Evolutionary conservation across 1,140 invertebrate genomes (phyloP), one percentile per base, ranked within the genome.

Genomic region (Apis laboriosa): DNA sequence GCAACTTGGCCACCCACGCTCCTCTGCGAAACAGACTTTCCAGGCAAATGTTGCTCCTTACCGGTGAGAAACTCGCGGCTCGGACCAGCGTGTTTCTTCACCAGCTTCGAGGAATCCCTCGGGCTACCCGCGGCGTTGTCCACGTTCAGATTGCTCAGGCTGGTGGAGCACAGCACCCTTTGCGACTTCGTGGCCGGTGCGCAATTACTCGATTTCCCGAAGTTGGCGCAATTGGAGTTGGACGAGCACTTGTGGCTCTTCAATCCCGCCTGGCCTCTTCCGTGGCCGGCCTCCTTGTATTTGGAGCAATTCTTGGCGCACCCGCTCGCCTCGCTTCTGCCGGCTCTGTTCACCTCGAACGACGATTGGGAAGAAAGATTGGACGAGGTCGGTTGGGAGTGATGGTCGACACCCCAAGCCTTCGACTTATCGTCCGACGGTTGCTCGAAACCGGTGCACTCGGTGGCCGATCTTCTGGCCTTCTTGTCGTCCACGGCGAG

Each of bases 191-290:
- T 75, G 68, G 34, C 13, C 0, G 86, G 24, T 61, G 55, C 43
- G 55, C 72, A 73, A 56, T 63, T 67, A 11, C 63, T 55, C 0
- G 74, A 79, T 56, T 84, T 90, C 49, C 67, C 77, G 13, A 89
- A 78, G 80, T 84, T 85, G 1, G 86, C 84, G 61, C 83, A 77
- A 73, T 87, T 85, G 1, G 89, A 87, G 77, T 84, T 90, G 24
- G 91, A 89, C 70, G 84, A 79, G 86, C 89, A 92, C 85, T 92
- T 92, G 72, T 90, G 86, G 12, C 21, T 71, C 0, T 1, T 21
- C 11, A 53, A 15, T 1, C 51, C 28, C 68, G n/a, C 60, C 49
- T 85, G 83, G 55, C 21, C 74, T 34, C 80, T 76, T 15, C 51
- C 73, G 8, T 83, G 80, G 15, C 21, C 24, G 24, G 73, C 13